A percentile compares a stretch with the other conserved stretches of the same genome.
Conservation (phyloP, 2,113 vertebrate genomes). For the Eurystomus gularis region DNA sequence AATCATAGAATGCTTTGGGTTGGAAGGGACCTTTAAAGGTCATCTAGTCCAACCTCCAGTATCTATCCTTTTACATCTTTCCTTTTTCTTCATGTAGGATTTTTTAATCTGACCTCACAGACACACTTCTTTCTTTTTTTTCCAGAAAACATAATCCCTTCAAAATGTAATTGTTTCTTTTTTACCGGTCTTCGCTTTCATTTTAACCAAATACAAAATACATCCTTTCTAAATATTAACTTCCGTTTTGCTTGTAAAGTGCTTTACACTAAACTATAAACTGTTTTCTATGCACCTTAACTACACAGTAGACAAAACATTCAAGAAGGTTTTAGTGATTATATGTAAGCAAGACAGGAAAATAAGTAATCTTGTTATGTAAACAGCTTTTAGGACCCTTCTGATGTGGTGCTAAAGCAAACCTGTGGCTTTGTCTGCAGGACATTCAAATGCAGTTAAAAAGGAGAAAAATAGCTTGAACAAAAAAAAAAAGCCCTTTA, state of each 20-base stretch:
- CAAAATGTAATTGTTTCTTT: neutral
- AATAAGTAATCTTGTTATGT: neutral
- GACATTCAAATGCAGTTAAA: neutral
- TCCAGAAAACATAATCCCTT: neutral
- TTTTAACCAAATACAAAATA: neutral
- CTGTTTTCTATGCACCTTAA: neutral
- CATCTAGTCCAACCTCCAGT: neutral
- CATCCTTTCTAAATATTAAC: neutral
- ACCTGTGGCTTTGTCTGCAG: neutral
- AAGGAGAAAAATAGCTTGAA: neutral
- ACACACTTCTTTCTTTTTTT: neutral
- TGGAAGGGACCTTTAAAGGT: too few relatives aligned
- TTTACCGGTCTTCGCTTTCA: neutral
- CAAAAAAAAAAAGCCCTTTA: neutral
- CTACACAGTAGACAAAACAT: neutral
- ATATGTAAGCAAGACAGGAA: neutral
- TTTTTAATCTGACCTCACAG: neutral
- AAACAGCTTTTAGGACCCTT: neutral
- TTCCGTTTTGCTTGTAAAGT: neutral
- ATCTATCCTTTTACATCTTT: neutral
- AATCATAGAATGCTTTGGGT: too few relatives aligned
- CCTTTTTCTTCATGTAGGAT: neutral
- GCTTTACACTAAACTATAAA: neutral
- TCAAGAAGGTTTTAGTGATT: neutral
- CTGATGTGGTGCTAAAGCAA: neutral